phyloP scores from a whole-genome alignment of 92 coral and sea anemone species.

The Actinernus sp. region DNA sequence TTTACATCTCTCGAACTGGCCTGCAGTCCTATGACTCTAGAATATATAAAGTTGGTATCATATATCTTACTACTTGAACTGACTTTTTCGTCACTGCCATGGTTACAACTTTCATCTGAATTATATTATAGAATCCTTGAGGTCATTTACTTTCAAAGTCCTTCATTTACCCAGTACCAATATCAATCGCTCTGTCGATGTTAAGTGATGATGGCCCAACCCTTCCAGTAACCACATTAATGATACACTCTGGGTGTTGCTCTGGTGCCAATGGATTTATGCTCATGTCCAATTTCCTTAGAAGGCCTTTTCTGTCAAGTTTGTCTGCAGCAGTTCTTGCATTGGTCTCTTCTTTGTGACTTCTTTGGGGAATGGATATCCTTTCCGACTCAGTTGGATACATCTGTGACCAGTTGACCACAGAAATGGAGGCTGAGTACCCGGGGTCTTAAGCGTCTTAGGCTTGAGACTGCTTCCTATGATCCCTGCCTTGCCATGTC shows the following conservation, averaged over 20 bases:
- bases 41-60: slow-evolving; percentile 21
- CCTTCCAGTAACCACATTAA: slow-evolving; percentile 64
- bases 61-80: slow-evolving; percentile 13
- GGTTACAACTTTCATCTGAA: slow-evolving; percentile 46
- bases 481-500: slow-evolving; percentile 50
- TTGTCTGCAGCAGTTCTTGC: slow-evolving; percentile 32
- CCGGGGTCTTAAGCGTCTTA: slow-evolving; percentile 67
- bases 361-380: slow-evolving; percentile 31
- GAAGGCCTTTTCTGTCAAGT: slow-evolving; percentile 48
- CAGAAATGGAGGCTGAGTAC: slow-evolving; percentile 63
- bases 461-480: slow-evolving; percentile 61
- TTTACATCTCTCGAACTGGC: slow-evolving; percentile 32
- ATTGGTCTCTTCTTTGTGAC: slow-evolving; percentile 58
- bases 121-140: slow-evolving; percentile 31
- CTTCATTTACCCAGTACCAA: slow-evolving; percentile 43
- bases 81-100: slow-evolving; percentile 27
- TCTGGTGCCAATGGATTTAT: slow-evolving; percentile 41
- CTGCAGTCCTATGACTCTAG: slow-evolving; percentile 27
- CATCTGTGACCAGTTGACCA: slow-evolving; percentile 45
- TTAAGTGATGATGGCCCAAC: slow-evolving; percentile 41
- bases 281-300: slow-evolving; percentile 43
- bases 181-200: slow-evolving; percentile 39
- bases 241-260: slow-evolving; percentile 41
- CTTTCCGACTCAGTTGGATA: slow-evolving; percentile 9
- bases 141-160: slow-evolving; percentile 62